These are phyloP conservation scores for Endomychus coccineus DNA, from an alignment of 2,888 invertebrate genomes.

Conservation along the genomic window DNA sequence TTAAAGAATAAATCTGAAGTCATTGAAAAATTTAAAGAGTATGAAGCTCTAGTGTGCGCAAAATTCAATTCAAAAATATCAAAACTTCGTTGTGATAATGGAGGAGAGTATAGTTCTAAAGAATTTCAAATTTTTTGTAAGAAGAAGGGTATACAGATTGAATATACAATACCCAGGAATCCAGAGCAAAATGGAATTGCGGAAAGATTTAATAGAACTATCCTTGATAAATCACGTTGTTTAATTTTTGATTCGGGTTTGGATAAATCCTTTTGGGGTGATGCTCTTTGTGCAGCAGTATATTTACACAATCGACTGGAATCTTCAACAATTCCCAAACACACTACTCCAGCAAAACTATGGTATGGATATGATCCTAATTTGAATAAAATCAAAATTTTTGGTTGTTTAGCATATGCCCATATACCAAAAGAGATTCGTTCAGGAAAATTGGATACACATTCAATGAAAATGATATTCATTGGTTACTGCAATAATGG, in stretches of 20 bases:
- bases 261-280: not conserved
- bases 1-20: too few species aligned
- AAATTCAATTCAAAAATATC: constrained; percentile 5
- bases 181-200: constrained; percentile 5
- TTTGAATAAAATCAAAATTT: not conserved
- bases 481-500: constrained; percentile 4
- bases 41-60: too few species aligned
- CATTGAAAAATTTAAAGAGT: too few species aligned
- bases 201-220: constrained; percentile 5
- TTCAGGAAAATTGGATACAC: constrained; percentile 3
- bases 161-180: constrained; percentile 5
- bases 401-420: constrained; percentile 3
- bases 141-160: not conserved
- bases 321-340: constrained; percentile 3
- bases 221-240: constrained; percentile 4
- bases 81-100: constrained; percentile 4
- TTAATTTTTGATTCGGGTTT: constrained; percentile 3
- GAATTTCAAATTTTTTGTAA: constrained; percentile 2
- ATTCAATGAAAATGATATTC: constrained; percentile 5
- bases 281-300: constrained; percentile 2
- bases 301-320: constrained; percentile 4
- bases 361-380: constrained; percentile 3
- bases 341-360: not conserved
- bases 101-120: constrained; percentile 2
- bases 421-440: constrained; percentile 4